A percentile compares a stretch with the other conserved stretches of the same genome.
Conservation (phyloP, 1,140 invertebrate genomes). For the Zaprionus ghesquierei region DNA sequence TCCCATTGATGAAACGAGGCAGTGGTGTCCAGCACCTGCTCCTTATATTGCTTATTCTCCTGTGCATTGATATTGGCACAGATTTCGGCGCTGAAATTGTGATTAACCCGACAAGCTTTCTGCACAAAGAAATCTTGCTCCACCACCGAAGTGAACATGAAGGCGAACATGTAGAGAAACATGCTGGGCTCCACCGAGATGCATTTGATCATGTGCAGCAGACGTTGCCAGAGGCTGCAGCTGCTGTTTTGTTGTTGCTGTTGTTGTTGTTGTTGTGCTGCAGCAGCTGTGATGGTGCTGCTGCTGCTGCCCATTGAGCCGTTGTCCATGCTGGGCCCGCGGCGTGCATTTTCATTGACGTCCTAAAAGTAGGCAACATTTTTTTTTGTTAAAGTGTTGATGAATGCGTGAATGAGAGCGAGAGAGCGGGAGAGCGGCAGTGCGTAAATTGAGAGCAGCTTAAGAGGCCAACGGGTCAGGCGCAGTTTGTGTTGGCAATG, state of each 20-base stretch:
- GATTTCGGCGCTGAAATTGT: slow-evolving; percentile 86
- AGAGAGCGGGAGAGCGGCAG: not conserved
- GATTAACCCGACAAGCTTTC: slow-evolving; percentile 88
- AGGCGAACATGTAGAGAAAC: slow-evolving; percentile 92
- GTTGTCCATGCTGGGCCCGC: slow-evolving; percentile 24
- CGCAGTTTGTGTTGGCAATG: slow-evolving; percentile 13
- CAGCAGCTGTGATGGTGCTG: not conserved
- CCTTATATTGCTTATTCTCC: slow-evolving; percentile 84
- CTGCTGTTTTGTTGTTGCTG: not conserved
- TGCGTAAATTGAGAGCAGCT: not conserved
- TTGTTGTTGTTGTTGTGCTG: not conserved
- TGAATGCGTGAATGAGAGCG: not conserved
- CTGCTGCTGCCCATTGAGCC: slow-evolving; percentile 9
- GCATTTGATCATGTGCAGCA: slow-evolving; percentile 12
- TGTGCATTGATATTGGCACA: slow-evolving; percentile 85
- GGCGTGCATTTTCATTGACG: slow-evolving; percentile 34
- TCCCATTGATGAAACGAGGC: slow-evolving; percentile 90
- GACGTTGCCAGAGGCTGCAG: slow-evolving; percentile 8
- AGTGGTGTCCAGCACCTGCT: slow-evolving; percentile 87
- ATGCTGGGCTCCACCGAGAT: slow-evolving; percentile 89
- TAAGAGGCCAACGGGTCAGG: not conserved
- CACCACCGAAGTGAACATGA: slow-evolving; percentile 90
- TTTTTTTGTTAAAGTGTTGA: not conserved
- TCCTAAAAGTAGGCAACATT: slow-evolving; percentile 57
- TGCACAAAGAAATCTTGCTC: slow-evolving; percentile 89